Percentiles rank a stretch among this genome's conserved stretches.
phyloP scores from a whole-genome alignment of 1,140 invertebrate species.

The Stenopsyche tienmushanensis region DNA sequence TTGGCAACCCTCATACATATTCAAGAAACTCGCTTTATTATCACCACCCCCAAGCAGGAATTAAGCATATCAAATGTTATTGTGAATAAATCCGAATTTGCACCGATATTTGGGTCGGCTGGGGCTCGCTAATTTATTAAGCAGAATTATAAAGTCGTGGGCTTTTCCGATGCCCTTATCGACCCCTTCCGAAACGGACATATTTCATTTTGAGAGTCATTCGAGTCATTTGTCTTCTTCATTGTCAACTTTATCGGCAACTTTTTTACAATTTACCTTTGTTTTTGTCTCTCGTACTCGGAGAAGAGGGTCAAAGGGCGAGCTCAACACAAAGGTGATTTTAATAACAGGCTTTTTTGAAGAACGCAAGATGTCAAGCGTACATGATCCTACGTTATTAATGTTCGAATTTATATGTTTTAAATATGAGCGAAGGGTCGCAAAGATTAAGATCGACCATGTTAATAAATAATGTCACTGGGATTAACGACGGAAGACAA shows the following conservation, averaged over 20 bases:
- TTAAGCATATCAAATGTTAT: no score
- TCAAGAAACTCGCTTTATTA: no score
- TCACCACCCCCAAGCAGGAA: no score
- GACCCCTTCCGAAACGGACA: background rate
- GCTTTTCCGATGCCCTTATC: background rate
- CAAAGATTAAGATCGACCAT: background rate
- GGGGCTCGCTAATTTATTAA: background rate
- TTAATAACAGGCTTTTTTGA: no score
- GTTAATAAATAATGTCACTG: no score
- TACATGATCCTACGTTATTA: no score
- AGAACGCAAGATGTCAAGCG: no score
- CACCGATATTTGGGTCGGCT: background rate
- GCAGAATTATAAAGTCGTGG: background rate
- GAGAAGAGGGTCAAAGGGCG: background rate
- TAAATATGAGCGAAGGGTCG: no score
- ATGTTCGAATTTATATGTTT: no score
- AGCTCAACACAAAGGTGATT: background rate
- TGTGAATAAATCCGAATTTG: no score
- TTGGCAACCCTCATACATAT: no score
- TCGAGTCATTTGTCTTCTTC: constrained; percentile 19
- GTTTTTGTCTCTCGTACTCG: constrained; percentile 8
- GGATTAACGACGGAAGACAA: no score
- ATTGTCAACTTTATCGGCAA: constrained; percentile 20
- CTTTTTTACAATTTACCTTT: constrained; percentile 18
- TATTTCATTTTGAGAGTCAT: constrained; percentile 1